Conservation (phyloP, 2,888 invertebrate genomes). For the Blastobasis adustella region DNA sequence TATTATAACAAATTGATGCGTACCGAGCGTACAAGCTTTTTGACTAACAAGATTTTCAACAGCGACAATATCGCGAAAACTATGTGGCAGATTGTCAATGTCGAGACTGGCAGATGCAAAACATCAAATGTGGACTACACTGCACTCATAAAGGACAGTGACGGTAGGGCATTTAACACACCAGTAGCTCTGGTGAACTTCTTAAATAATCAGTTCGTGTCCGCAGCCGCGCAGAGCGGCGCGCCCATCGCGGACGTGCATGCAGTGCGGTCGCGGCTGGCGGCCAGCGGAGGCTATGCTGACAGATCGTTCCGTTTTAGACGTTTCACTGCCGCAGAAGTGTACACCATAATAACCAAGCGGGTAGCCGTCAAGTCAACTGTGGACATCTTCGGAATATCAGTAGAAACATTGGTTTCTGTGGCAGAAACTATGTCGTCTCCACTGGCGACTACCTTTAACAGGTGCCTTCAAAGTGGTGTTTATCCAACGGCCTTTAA, state of each 20-base stretch:
- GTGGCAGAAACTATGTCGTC: too few relatives aligned
- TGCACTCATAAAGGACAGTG: background rate
- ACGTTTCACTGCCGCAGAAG: background rate
- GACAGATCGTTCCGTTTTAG: background rate
- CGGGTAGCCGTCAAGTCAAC: background rate
- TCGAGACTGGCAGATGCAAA: background rate
- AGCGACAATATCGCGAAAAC: background rate
- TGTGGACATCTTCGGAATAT: background rate
- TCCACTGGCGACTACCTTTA: background rate
- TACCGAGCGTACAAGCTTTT: background rate
- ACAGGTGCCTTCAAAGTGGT: background rate
- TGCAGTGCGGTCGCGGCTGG: background rate
- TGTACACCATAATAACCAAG: background rate
- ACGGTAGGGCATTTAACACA: background rate
- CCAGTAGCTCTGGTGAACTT: background rate
- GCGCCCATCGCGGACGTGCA: conserved; percentile 1
- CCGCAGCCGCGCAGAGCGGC: too few relatives aligned
- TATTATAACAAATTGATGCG: background rate
- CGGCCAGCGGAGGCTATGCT: background rate
- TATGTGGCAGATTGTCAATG: background rate
- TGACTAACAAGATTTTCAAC: background rate
- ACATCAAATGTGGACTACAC: background rate
- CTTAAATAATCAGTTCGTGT: conserved; percentile 3
- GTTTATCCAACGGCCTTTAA: background rate
- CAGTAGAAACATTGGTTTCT: background rate